Evolutionary conservation across 1,140 invertebrate genomes (phyloP).

Genomic region (Eupristina koningsbergeri): DNA sequence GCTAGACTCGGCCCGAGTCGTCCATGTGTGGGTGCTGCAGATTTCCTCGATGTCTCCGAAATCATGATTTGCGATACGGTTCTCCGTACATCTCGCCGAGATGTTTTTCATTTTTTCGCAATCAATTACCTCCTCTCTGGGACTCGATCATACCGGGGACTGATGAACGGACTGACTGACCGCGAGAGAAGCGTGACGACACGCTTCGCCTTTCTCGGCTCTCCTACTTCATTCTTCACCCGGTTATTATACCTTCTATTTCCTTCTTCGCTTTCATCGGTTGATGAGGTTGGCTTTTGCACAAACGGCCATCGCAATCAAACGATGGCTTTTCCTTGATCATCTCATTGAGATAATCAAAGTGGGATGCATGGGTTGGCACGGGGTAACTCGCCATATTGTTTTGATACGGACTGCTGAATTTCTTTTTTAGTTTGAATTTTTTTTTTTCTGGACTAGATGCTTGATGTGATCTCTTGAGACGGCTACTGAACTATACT

Average conservation of each 20-base stretch:
- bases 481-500: not conserved
- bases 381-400: not conserved
- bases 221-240: not conserved
- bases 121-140: not conserved
- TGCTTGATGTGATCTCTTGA: not conserved
- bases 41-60: not conserved
- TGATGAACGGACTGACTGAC: not conserved
- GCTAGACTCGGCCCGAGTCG: conserved; percentile 26
- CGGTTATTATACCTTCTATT: not conserved
- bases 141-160: no score
- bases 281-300: not conserved
- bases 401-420: not conserved
- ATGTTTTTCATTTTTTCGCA: not conserved
- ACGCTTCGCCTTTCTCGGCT: not conserved
- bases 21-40: not conserved
- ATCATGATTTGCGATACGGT: not conserved
- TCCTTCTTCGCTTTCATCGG: not conserved
- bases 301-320: conserved; percentile 3
- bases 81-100: not conserved
- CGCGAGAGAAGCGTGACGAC: not conserved
- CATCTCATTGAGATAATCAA: conserved; percentile 24
- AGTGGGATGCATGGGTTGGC: not conserved
- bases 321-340: conserved; percentile 35
- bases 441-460: not conserved
- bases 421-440: no score